Evolutionary conservation across 35 echinoderm and acorn worm genomes (phyloP).

Genomic region (Holothuria glaberrima): DNA sequence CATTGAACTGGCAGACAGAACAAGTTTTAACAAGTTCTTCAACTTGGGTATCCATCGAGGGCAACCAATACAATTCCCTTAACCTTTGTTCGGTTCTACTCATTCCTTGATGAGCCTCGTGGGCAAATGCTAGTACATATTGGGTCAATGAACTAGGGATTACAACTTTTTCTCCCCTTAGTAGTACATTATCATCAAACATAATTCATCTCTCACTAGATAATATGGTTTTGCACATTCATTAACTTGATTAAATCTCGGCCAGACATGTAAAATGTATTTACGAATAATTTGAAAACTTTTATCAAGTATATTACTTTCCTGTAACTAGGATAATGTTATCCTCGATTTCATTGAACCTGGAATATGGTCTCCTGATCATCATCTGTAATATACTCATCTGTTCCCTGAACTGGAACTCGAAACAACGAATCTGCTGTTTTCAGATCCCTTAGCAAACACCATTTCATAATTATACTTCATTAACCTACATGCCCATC

Average conservation of each 20-base stretch:
- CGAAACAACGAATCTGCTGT: too few relatives aligned
- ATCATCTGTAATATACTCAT: too few relatives aligned
- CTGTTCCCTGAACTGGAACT: too few relatives aligned
- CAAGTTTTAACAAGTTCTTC: neutral
- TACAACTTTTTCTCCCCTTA: neutral
- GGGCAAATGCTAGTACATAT: neutral
- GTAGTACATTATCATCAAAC: neutral
- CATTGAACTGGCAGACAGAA: slow-evolving; percentile 1
- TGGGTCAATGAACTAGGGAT: neutral
- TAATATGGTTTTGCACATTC: slow-evolving; percentile 2
- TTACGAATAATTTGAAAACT: neutral
- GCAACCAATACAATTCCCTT: slow-evolving; percentile 31
- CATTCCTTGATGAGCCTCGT: too few relatives aligned
- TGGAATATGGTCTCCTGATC: too few relatives aligned
- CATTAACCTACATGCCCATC: too few relatives aligned
- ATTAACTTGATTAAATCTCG: slow-evolving; percentile 13
- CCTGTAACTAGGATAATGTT: neutral
- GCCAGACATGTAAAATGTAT: neutral
- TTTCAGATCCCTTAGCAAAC: too few relatives aligned
- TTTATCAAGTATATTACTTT: neutral
- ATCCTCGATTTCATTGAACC: neutral
- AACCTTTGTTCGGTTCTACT: too few relatives aligned
- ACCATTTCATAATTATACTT: too few relatives aligned
- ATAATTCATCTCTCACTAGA: neutral
- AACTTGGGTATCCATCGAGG: slow-evolving; percentile 11